Evolutionary conservation across 2,113 vertebrate genomes (phyloP), one percentile per base, ranked within the genome.

Genomic region (Corythoichthys haematopterus): DNA sequence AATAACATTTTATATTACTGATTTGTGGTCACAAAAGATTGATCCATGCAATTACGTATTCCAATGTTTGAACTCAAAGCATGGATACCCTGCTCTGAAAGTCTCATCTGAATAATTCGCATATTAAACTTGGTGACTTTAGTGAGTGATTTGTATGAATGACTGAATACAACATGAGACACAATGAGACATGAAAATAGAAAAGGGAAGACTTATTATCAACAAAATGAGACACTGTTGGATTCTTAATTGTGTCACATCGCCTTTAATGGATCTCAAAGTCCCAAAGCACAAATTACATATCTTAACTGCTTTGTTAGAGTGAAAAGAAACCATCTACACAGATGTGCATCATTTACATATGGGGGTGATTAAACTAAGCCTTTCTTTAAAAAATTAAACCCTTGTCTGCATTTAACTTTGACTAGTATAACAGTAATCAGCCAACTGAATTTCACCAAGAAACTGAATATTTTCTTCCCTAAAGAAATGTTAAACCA

Each of bases 211-310:
- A 77, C 53, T 69, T 74, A 74, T 69, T 47, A 55, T 65, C 73
- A 64, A 46, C 6, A 43, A 68, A 50, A 50, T 72, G 46, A 46
- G 64, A 65, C 68, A 69, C n/a, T 20, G 33, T 61, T 56, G 62
- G 36, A 20, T 60, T 43, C 40, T 40, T 71, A 56, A 82, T 79
- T 46, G 71, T 51, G 4, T 78, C 74, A 55, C 79, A 43, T 72
- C 72, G 76, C 66, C 75, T 43, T 58, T 77, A 75, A 82, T 80
- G 73, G 76, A 59, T 65, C 60, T 5, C 70, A 59, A 64, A 58
- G 15, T 76, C 53, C 71, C 81, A 74, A 59, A 68, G 70, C 74
- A 70, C 68, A 78, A 83, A 85, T 80, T 66, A 79, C 63, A 64
- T 76, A 53, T 61, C 77, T 47, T 37, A 50, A 75, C 51, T 65